These are phyloP conservation scores for Melangyna quadrimaculata DNA, from an alignment of 2,888 invertebrate species.

Conservation along the genomic window DNA sequence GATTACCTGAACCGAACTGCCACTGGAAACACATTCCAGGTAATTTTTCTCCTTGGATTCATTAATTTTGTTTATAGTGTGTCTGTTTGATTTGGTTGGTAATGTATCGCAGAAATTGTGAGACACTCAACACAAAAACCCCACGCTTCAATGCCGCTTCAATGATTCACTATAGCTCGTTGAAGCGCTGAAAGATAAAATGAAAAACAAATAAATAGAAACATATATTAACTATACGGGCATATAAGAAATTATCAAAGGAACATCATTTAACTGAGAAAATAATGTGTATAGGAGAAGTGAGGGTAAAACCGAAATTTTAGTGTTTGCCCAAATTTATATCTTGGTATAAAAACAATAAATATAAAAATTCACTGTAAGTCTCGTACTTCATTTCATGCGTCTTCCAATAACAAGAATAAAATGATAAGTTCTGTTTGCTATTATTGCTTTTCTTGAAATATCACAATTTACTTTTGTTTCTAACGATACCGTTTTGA, in stretches of 20 bases:
- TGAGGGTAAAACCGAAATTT: too few species aligned
- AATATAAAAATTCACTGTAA: too few species aligned
- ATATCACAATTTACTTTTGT: too few species aligned
- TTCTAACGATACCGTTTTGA: too few species aligned
- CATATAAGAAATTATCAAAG: neutral
- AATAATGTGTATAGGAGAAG: neutral
- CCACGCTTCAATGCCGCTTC: neutral
- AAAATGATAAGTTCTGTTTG: too few species aligned
- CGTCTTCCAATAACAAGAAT: too few species aligned
- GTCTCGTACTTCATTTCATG: too few species aligned
- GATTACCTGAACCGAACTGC: conserved; percentile 70
- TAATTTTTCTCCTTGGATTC: conserved; percentile 55
- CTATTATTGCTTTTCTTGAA: too few species aligned
- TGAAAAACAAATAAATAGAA: conserved; percentile 14
- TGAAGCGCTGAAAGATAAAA: conserved; percentile 57
- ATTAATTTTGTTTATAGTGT: conserved; percentile 36
- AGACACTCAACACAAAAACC: conserved; percentile 33
- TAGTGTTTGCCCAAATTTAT: too few species aligned
- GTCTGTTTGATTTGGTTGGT: conserved; percentile 16
- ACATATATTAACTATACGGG: conserved; percentile 16
- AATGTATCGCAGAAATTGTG: conserved; percentile 43
- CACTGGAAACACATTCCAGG: conserved; percentile 58
- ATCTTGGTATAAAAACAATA: too few species aligned
- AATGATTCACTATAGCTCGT: conserved; percentile 55
- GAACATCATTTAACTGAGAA: neutral